Evolutionary conservation across 2,113 vertebrate genomes (phyloP).

Genomic region (Gopherus flavomarginatus): DNA sequence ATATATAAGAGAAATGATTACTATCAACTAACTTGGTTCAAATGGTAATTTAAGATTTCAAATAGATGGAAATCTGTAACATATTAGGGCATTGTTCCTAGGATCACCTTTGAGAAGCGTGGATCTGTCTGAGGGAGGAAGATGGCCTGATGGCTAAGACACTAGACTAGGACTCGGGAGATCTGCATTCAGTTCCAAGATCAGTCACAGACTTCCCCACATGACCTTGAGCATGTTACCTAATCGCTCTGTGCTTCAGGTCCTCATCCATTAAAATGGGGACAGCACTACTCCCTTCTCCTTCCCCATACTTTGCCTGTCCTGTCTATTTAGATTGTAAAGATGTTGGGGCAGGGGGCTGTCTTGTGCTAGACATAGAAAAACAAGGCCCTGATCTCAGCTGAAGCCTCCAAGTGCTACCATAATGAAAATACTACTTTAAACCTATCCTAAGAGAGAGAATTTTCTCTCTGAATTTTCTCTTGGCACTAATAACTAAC

Average conservation of each 20-base stretch:
- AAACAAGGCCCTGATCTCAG: accelerated
- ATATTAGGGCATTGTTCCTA: constrained; percentile 42
- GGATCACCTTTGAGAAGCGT: constrained; percentile 20
- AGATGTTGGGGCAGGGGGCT: accelerated
- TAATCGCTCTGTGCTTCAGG: background rate
- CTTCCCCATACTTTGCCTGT: background rate
- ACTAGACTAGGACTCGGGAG: background rate
- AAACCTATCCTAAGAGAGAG: background rate
- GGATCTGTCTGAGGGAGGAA: constrained; percentile 14
- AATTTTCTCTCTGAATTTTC: constrained; percentile 59
- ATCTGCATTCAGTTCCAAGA: background rate
- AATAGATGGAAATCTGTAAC: constrained; percentile 35
- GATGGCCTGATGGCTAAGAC: background rate
- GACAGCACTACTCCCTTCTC: background rate
- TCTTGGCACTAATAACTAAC: constrained; percentile 35
- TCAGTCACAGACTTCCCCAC: background rate
- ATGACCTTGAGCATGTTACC: background rate
- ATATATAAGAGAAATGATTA: constrained; percentile 41
- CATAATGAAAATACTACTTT: background rate
- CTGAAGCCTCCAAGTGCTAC: background rate
- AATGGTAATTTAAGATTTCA: constrained; percentile 43
- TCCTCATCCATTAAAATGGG: background rate
- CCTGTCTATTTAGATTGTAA: background rate
- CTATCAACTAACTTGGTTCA: constrained; percentile 67
- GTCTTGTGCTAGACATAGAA: accelerated